These are phyloP conservation scores for Ranitomeya variabilis DNA, from an alignment of 2,113 vertebrate species.

Conservation along the genomic window DNA sequence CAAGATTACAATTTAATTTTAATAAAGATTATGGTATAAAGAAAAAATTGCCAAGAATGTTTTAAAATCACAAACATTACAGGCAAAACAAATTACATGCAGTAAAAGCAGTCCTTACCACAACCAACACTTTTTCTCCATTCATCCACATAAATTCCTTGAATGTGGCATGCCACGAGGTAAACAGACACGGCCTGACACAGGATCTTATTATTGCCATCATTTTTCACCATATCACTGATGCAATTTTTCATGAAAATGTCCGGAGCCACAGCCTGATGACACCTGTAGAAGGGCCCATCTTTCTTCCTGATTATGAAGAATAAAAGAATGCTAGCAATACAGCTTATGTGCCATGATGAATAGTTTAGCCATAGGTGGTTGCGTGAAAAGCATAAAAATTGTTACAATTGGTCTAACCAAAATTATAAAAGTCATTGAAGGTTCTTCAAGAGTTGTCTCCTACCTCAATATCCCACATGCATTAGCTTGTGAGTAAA, in stretches of 20 bases:
- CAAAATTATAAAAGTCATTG: neutral
- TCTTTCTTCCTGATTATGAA: neutral
- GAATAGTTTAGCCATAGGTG: neutral
- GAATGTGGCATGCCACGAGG: constrained; percentile 10
- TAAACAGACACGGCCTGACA: constrained; percentile 18
- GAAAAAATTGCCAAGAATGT: too few relatives aligned
- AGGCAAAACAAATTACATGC: neutral
- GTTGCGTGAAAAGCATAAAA: neutral
- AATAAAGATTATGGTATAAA: too few relatives aligned
- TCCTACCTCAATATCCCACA: constrained; percentile 45
- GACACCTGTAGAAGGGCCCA: constrained; percentile 14
- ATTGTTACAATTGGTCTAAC: neutral
- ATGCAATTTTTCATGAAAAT: neutral
- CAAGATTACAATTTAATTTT: too few relatives aligned
- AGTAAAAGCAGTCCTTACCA: neutral
- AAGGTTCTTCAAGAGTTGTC: neutral
- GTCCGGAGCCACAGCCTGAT: neutral
- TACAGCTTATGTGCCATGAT: too few relatives aligned
- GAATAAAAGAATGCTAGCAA: neutral
- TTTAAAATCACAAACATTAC: neutral
- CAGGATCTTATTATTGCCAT: neutral
- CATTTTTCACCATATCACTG: constrained; percentile 28
- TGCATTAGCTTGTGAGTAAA: neutral
- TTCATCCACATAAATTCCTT: constrained; percentile 10
- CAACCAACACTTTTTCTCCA: constrained; percentile 27